Percentiles rank a stretch among this genome's conserved stretches.
Conservation (phyloP, 2,113 vertebrate genomes). For the Acanthochromis polyacanthus region DNA sequence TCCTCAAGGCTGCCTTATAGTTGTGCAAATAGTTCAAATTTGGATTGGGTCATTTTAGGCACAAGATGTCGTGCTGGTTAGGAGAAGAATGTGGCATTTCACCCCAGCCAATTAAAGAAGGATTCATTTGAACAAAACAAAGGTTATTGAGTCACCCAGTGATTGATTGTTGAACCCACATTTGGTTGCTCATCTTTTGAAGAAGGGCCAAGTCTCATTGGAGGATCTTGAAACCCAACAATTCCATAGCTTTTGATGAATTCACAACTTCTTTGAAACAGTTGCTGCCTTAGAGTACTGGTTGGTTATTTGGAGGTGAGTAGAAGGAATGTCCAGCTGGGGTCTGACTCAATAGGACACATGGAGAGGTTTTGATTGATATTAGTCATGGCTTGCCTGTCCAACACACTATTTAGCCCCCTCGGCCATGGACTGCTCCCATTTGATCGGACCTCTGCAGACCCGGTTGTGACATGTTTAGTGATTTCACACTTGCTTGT, state of each 20-base stretch:
- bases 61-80: neutral
- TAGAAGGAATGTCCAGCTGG: constrained; percentile 65
- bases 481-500: constrained; percentile 75
- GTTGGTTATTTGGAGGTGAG: constrained; percentile 46
- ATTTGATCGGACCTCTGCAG: constrained; percentile 54
- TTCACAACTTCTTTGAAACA: constrained; percentile 53
- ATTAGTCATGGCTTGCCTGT: constrained; percentile 58
- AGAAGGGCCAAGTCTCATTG: constrained; percentile 33
- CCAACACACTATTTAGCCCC: constrained; percentile 48
- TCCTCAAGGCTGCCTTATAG: constrained; percentile 37
- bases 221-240: constrained; percentile 27
- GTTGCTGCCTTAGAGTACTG: constrained; percentile 8
- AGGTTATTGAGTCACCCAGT: constrained; percentile 57
- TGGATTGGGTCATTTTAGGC: constrained; percentile 29
- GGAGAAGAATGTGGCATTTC: constrained; percentile 57
- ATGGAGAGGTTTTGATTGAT: constrained; percentile 60
- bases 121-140: constrained; percentile 51
- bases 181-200: constrained; percentile 29
- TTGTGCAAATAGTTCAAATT: constrained; percentile 42
- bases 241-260: constrained; percentile 50
- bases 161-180: constrained; percentile 55
- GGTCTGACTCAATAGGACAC: constrained; percentile 43
- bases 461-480: constrained; percentile 74
- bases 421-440: constrained; percentile 31
- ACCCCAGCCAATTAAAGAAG: constrained; percentile 47